Percentiles rank a stretch among this genome's conserved stretches.
Conservation (phyloP, 1,140 invertebrate genomes). For the Hypothenemus hampei region DNA sequence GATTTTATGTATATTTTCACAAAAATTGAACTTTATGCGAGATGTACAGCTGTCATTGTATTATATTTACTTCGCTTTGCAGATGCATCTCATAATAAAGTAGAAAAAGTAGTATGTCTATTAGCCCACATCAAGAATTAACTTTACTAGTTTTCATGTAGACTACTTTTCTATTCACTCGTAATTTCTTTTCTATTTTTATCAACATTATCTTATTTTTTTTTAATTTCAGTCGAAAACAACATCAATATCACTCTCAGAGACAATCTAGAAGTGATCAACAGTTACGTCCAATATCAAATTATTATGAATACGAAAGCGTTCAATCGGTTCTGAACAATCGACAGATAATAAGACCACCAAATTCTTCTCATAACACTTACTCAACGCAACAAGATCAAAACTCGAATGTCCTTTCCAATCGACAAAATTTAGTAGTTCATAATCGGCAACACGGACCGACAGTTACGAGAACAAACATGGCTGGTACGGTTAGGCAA, state of each 20-base stretch:
- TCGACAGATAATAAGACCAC: conserved; percentile 23
- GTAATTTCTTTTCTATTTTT: too few relatives aligned
- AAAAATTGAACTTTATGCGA: too few relatives aligned
- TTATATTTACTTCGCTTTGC: too few relatives aligned
- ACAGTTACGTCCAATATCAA: conserved; percentile 64
- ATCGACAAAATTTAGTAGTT: conserved; percentile 5
- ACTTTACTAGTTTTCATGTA: too few relatives aligned
- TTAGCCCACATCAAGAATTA: too few relatives aligned
- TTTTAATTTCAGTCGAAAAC: conserved; percentile 57
- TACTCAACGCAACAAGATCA: conserved; percentile 5
- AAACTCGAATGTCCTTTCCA: conserved; percentile 9
- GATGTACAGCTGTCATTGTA: too few relatives aligned
- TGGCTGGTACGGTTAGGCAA: conserved; percentile 5
- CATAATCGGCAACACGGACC: conserved; percentile 10
- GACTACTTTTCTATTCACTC: too few relatives aligned
- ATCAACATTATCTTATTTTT: too few relatives aligned
- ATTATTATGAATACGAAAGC: conserved; percentile 79
- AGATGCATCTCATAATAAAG: too few relatives aligned
- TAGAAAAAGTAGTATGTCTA: too few relatives aligned
- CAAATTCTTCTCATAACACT: background rate
- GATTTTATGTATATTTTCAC: too few relatives aligned
- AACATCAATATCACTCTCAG: conserved; percentile 73
- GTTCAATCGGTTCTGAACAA: conserved; percentile 55
- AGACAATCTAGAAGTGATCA: conserved; percentile 60
- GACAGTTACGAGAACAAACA: conserved; percentile 16